Base-by-base conservation (phyloP, 2,797 vertebrate genomes). In the Danio jaintianensis region DNA sequence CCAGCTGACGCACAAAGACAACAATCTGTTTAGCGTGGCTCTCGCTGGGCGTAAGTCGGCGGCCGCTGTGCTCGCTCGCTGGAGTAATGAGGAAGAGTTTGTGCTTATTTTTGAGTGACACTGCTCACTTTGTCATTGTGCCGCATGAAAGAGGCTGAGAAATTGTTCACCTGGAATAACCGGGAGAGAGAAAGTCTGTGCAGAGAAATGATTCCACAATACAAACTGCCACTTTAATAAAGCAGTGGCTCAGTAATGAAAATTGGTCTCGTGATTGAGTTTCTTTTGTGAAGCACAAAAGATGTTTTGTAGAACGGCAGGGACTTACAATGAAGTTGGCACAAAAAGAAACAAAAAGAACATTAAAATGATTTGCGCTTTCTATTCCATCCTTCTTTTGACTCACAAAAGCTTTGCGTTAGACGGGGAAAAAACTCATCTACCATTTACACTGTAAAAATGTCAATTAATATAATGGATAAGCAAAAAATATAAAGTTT, bases 1-100 rank as follows among this genome's bases (percentile, higher is more conserved):
- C 66, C 77, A 82, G 82, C 74, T 82, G 82, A 81, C 43, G 62
- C 82, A 75, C 64, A 72, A 61, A 83, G 16, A 71, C 84, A 72
- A 73, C 79, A 79, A 79, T 83, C 74, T 84, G 73, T 81, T 87
- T 75, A 80, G 69, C 61, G 53, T 7, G 16, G 15, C 56, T 61
- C 55, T 67, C n/a, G 38, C 64, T 3, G 48, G 67, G 66, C 68
- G 16, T 69, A 20, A 22, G 59, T 48, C n/a, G 36, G 20, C 52
- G 53, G 36, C 70, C 15, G 20, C 78, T 80, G 78, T 71, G 79
- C 68, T 56, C 29, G 38, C 61, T 66, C 64, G 20, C 43, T 66
- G 59, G 29, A 47, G 75, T 75, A 80, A 80, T 75, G 82, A 78
- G 52, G 52, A 29, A 42, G 78, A 55, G 40, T 72, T 78, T 79